Conservation (phyloP, 2,113 vertebrate species). For the Sisor rabdophorus region DNA sequence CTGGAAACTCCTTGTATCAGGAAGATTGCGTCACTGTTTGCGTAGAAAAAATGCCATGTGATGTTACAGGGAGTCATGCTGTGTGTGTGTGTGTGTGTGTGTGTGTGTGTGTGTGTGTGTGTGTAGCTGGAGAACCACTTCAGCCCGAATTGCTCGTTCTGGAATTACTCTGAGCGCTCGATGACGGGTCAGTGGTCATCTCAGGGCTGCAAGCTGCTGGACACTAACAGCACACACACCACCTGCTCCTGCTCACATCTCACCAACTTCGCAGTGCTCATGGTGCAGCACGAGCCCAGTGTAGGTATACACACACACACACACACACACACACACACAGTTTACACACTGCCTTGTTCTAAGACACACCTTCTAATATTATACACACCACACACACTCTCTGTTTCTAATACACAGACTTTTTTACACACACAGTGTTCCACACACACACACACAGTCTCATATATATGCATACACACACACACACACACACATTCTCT, state of each 20-base stretch:
- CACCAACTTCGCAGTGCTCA: conserved; percentile 91
- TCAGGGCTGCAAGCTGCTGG: conserved; percentile 85
- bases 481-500: conserved; percentile 6
- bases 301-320: conserved; percentile 58
- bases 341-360: background rate
- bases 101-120: conserved; percentile 17
- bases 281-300: conserved; percentile 84
- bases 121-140: conserved; percentile 82
- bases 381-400: too few species aligned
- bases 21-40: too few species aligned
- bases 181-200: conserved; percentile 93
- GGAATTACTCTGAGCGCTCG: conserved; percentile 91
- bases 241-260: conserved; percentile 93
- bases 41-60: background rate
- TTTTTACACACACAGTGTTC: background rate
- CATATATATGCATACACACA: background rate
- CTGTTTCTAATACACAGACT: background rate
- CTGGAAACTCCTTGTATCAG: background rate
- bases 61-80: too few species aligned
- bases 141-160: conserved; percentile 94
- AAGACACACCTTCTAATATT: conserved; percentile 6
- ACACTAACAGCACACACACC: conserved; percentile 87
- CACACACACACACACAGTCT: conserved; percentile 1
- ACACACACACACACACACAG: background rate
- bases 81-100: conserved; percentile 58